A percentile compares a stretch with the other conserved stretches of the same genome.
These are phyloP conservation scores for Pseudomyrmex flavicornis DNA, from an alignment of 1,140 invertebrate species.

Conservation along the genomic window DNA sequence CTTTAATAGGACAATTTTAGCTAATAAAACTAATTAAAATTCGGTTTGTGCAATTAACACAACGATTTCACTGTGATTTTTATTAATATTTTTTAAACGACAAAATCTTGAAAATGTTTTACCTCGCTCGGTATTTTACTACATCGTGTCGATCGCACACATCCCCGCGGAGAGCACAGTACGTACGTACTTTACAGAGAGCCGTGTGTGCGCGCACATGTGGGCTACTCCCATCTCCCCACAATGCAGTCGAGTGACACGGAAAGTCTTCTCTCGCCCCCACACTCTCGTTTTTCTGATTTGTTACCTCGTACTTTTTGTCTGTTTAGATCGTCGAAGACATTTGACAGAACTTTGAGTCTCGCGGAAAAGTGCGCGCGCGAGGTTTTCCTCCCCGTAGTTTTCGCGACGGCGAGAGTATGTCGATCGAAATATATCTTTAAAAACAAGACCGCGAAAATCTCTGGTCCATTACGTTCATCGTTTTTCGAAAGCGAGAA, in stretches of 20 bases:
- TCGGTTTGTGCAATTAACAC: not conserved
- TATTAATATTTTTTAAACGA: not conserved
- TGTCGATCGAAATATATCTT: slow-evolving; percentile 27
- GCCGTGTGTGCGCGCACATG: not conserved
- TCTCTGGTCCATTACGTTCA: slow-evolving; percentile 9
- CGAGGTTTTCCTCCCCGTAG: not conserved
- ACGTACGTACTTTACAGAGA: not conserved
- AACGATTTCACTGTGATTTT: not conserved
- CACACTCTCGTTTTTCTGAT: slow-evolving; percentile 26
- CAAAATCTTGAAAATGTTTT: not conserved
- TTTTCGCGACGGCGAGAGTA: not conserved
- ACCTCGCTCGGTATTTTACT: not conserved
- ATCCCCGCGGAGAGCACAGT: too few relatives aligned
- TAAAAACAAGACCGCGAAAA: slow-evolving; percentile 26
- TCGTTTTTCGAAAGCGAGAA: not conserved
- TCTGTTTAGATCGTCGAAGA: slow-evolving; percentile 23
- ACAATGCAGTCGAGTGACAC: slow-evolving; percentile 16
- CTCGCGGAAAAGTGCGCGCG: slow-evolving; percentile 13
- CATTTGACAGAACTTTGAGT: slow-evolving; percentile 36
- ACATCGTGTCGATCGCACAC: not conserved
- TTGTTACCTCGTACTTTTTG: slow-evolving; percentile 28
- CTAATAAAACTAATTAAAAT: not conserved
- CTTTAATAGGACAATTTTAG: not conserved
- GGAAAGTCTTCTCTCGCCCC: not conserved
- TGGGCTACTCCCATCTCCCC: not conserved